Evolutionary conservation across 2,113 vertebrate genomes (phyloP), one percentile per base, ranked within the genome.

Genomic region (Eonycteris spelaea): DNA sequence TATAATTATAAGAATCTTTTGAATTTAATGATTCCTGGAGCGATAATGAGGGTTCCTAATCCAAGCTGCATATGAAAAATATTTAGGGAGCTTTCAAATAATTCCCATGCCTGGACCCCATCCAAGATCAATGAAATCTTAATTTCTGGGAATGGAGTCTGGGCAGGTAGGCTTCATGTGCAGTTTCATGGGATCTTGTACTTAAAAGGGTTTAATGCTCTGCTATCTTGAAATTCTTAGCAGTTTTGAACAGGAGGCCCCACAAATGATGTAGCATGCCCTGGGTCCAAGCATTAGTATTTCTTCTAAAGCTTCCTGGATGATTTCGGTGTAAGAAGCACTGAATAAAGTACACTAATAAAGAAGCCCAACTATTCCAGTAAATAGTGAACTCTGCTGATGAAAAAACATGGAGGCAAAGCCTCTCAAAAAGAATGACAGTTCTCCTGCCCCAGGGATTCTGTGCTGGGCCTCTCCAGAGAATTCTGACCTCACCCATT

Each of bases 1-100:
- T 94, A 18, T 93, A 91, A 95, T 83, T 96, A 5, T 86, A 77
- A 96, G 82, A 95, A 73, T 77, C 73, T 93, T 91, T 91, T 96
- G 38, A 83, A 71, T 94, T 94, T 87, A 68, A 45, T 86, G 86
- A 83, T 91, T 90, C 59, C 73, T 14, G 82, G 51, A 84, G 45
- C 61, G 91, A 73, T 78, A 96, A 95, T 83, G 40, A 78, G 45
- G 40, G 7, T 82, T 95, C 82, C 63, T 63, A 84, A 92, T 59
- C 45, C 21, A 85, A 79, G 80, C 53, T 40, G 28, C n/a, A 33
- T 53, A 55, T 18, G 67, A 67, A 70, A 86, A 90, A 86, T 87
- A 97, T 91, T 92, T 94, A 74, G 74, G 35, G 30, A 92, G 71
- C 30, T 86, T 96, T 86, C 90, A 95, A 88, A 68, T 88, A 68